phyloP scores from a whole-genome alignment of 2,888 invertebrate genomes.

The Dimorphilus gyrociliatus region DNA sequence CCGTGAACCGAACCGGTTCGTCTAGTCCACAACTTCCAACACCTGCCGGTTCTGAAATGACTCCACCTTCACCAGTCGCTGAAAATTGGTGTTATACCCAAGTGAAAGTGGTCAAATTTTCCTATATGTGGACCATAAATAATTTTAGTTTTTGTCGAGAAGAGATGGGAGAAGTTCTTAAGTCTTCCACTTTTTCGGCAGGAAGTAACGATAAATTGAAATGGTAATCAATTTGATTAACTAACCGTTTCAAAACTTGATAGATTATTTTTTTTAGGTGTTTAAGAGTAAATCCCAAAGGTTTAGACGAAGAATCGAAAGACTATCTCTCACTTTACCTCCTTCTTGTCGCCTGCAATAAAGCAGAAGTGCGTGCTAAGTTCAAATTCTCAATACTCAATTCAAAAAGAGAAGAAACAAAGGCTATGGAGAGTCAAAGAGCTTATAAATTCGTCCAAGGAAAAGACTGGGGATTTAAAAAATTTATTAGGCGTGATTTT shows the following conservation, averaged over 20 bases:
- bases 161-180: constrained; percentile 99
- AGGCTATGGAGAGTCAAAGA: constrained; percentile 88
- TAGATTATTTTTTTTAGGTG: constrained; percentile 48
- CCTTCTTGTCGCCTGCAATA: constrained; percentile 96
- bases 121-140: constrained; percentile 99
- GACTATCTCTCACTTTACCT: constrained; percentile 98
- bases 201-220: constrained; percentile 99
- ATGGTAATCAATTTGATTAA: constrained; percentile 49
- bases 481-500: constrained; percentile 96
- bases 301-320: constrained; percentile 98
- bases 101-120: constrained; percentile 99
- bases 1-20: too few relatives aligned
- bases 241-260: background rate
- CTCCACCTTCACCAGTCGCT: too few relatives aligned
- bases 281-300: constrained; percentile 97
- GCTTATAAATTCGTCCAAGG: constrained; percentile 99
- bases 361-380: constrained; percentile 99
- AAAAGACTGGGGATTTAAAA: constrained; percentile 99
- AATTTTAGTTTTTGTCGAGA: constrained; percentile 99
- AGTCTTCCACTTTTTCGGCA: constrained; percentile 98
- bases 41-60: too few relatives aligned
- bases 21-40: too few relatives aligned
- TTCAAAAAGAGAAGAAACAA: constrained; percentile 98
- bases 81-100: constrained; percentile 99
- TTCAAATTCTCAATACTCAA: constrained; percentile 99